phyloP scores from a whole-genome alignment of 2,797 vertebrate species.

The Centroberyx gerrardi region DNA sequence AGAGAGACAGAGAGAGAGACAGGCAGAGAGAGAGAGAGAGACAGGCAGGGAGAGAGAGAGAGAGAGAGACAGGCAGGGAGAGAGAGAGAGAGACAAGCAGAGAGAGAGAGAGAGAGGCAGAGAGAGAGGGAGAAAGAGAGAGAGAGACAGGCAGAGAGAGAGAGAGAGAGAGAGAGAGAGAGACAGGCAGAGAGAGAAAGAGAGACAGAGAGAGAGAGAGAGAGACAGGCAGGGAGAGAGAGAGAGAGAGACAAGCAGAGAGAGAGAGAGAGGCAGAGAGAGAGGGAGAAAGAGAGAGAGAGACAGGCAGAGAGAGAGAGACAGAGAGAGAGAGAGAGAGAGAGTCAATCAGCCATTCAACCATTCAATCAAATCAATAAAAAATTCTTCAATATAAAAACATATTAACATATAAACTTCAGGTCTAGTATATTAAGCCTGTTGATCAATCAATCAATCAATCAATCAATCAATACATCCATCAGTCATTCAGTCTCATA shows the following conservation, averaged over 20 bases:
- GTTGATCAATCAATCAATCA: too few species aligned
- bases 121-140: neutral
- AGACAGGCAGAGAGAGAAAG: neutral
- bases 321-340: too few species aligned
- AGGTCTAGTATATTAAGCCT: too few species aligned
- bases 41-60: too few species aligned
- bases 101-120: conserved; percentile 42
- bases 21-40: conserved; percentile 1
- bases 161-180: neutral
- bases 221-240: neutral
- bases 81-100: conserved; percentile 3
- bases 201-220: neutral
- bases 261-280: conserved; percentile 13
- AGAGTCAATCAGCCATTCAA: too few species aligned
- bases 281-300: too few species aligned
- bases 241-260: conserved; percentile 30
- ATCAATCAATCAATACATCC: too few species aligned
- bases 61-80: neutral
- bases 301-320: too few species aligned
- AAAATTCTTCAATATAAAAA: too few species aligned
- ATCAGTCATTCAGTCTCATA: too few species aligned
- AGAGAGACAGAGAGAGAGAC: neutral
- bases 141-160: conserved; percentile 14
- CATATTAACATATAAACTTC: too few species aligned
- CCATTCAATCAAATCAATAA: too few species aligned